Evolutionary conservation across 2,113 vertebrate genomes (phyloP), one percentile per base, ranked within the genome.

Genomic region (Ptilonorhynchus violaceus): DNA sequence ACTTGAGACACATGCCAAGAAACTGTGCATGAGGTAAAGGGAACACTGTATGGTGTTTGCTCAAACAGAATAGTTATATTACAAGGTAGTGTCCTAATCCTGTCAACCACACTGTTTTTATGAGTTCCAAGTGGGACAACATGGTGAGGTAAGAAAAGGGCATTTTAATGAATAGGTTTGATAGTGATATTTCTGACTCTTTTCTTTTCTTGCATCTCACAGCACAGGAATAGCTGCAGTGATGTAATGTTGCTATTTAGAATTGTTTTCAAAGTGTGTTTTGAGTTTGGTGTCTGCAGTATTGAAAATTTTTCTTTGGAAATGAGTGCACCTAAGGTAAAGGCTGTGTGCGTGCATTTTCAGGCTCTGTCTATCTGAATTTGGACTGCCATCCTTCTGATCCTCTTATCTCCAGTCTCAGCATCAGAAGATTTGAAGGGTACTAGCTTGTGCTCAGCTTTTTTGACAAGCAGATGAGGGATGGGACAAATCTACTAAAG

Each of bases 201-300:
- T 13, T 77, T 58, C 20, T 74, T 70, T 92, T 94, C 95, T 95
- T 72, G 41, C 50, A 87, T 85, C 49, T 88, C 31, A 4, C 66
- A 79, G 66, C n/a, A 66, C 85, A 94, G 66, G 37, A 96, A 96
- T 97, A 96, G 89, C 87, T 94, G n/a, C 53, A 53, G 53, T 96
- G 92, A 93, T 73, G 62, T 76, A 73, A 89, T 33, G 37, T 88
- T 89, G n/a, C 95, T 95, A 95, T 96, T 96, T 93, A 94, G 81
- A 89, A 76, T 81, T 80, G 56, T 84, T 96, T 96, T 91, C 91
- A 89, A 91, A 96, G 74, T 52, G 3, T 76, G 66, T 89, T 96
- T 93, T 72, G 52, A 85, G 63, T 88, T 95, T 82, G 31, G 12
- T 93, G 93, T 70, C 83, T 93, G 59, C 81, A 66, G 74, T 52